These are phyloP conservation scores for Acleris sparsana DNA, from an alignment of 2,888 invertebrate species.

Conservation along the genomic window DNA sequence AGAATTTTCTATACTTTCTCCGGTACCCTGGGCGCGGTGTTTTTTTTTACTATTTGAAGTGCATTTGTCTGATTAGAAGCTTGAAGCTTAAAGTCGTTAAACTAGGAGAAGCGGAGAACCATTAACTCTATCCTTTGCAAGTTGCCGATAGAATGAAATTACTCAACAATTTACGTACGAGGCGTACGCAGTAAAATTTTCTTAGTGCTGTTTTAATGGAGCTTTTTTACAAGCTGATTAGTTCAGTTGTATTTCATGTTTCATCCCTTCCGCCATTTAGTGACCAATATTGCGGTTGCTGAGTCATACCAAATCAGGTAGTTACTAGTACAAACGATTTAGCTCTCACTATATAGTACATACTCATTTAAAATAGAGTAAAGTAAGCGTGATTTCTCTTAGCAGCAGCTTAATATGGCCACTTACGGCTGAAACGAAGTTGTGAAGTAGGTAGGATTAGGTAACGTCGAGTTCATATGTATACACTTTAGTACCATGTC, in stretches of 20 bases:
- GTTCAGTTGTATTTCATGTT: too few relatives aligned
- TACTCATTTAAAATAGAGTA: slow-evolving; percentile 17
- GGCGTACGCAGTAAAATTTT: neutral
- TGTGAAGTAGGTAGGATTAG: too few relatives aligned
- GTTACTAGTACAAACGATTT: neutral
- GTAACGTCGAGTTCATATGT: too few relatives aligned
- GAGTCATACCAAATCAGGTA: slow-evolving; percentile 9
- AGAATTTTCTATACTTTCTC: slow-evolving; percentile 36
- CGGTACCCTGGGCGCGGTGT: slow-evolving; percentile 14
- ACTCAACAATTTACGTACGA: neutral
- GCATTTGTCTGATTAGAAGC: slow-evolving; percentile 20
- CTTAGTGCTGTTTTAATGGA: neutral
- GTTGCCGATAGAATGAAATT: slow-evolving; percentile 3
- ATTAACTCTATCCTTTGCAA: slow-evolving; percentile 15
- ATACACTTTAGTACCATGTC: too few relatives aligned
- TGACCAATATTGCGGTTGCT: neutral
- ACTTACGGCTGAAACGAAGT: slow-evolving; percentile 3
- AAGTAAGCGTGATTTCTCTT: slow-evolving; percentile 20
- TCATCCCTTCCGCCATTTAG: neutral
- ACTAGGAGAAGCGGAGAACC: slow-evolving; percentile 21
- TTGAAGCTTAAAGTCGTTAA: slow-evolving; percentile 22
- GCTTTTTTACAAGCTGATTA: too few relatives aligned
- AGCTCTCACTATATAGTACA: neutral
- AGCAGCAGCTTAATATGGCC: slow-evolving; percentile 20
- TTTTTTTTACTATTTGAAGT: slow-evolving; percentile 29